Base-by-base conservation (phyloP, 2,888 invertebrate species). In the Argyra leucocephala region DNA sequence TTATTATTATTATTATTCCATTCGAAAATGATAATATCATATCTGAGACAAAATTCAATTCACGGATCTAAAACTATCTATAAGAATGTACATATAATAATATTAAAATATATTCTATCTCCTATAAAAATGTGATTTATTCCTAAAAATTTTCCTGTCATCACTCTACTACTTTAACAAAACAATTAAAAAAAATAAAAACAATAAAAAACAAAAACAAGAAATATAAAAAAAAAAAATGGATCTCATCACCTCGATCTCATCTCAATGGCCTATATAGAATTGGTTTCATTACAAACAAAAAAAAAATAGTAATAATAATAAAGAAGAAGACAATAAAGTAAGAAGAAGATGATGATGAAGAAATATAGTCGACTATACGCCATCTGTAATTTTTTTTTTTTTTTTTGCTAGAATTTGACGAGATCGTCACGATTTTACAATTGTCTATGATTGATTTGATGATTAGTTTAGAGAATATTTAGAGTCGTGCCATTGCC, bases 401-500 rank as follows among this genome's bases (percentile, higher is more conserved):
- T 48, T 31, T n/a, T 48, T 48, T 48, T 18, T 48, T 48, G n/a
- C 18, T 48, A 15, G 18, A 48, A 48, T 48, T 48, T n/a, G n/a
- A 48, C 48, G 48, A 48, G 48, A 48, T 48, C 48, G 48, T 48
- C 48, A 48, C 48, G 48, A 18, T 48, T 48, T 48, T 48, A 18
- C 48, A 48, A 48, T 48, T 48, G 48, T 48, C 15, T 48, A 9
- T 48, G 48, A 48, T 48, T 48, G 48, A 48, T 48, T n/a, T 48
- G n/a, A 48, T 48, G 48, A 48, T 48, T 48, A 48, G 48, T 48
- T 48, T 15, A n/a, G 18, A 15, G 31, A 31, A 5, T 48, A 48
- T 48, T 48, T 48, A 48, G 15, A 48, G 48, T 48, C 48, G 48
- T 48, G 48, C 48, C 31, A 10, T n/a, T 31, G 31, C 31, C 48